Base-by-base conservation (phyloP, 2,888 invertebrate species). In the Frankliniella intonsa region DNA sequence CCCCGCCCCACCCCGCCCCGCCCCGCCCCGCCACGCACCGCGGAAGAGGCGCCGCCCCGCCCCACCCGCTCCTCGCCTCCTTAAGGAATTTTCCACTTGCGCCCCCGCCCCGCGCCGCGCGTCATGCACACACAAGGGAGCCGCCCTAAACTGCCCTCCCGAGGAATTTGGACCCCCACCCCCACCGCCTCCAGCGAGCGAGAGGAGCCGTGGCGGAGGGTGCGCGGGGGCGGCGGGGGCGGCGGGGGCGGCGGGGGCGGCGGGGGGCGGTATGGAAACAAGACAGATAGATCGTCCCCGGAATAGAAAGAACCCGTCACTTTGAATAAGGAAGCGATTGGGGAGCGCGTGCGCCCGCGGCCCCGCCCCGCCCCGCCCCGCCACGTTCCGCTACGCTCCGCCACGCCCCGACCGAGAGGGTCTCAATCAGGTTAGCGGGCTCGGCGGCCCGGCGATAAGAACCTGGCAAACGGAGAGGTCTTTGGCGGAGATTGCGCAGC, bases 301-400 rank as follows among this genome's bases (percentile, higher is more conserved):
- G 69, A 76, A 76, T 76, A 76, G 69, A 76, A 76, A 76, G 69
- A 76, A 76, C 69, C 22, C 69, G 69, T 76, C 69, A 25, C 69
- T 76, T 76, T 76, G 69, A 76, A 76, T 76, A 76, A 76, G 69
- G 69, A 22, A 76, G 69, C 69, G 69, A 76, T 76, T 22, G 69
- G 22, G 25, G 69, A 25, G 69, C 69, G 69, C 22, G 25, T 10
- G 11, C 22, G 22, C 22, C 69, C 22, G 38, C 69, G 65, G n/a
- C 65, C 65, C 3, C 65, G 65, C 65, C 65, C 69, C 11, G n/a
- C 69, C 9, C 69, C 22, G n/a, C 22, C 22, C 69, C 69, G 69
- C 69, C 69, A 0, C 69, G 69, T 22, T 10, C 69, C 69, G 25
- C 62, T n/a, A 62, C 19, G 62, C 55, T 55, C 69, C 69, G 69